Evolutionary conservation across 2,888 invertebrate species (phyloP), one percentile per base, ranked within the genome.

Genomic region (Stegana nigrithorax): DNA sequence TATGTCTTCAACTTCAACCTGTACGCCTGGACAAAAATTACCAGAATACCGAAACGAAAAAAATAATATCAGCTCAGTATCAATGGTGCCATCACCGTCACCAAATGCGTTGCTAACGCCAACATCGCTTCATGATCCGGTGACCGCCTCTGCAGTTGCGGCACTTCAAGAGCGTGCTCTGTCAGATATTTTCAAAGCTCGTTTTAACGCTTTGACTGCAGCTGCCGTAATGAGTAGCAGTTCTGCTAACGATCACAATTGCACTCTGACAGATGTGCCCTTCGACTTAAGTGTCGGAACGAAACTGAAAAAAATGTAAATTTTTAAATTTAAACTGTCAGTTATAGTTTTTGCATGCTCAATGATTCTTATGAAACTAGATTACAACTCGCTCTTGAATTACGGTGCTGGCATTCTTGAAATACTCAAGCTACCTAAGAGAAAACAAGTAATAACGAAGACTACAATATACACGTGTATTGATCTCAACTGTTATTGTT

Each of bases 221-320:
- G 77, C 70, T 4, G 67, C 65, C 5, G 67, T 70, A 4, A 62
- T 67, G 17, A 53, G 60, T 23, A 45, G 39, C n/a, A 5, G 26
- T 51, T 32, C 53, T 32, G 32, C 32, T 2, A 25, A 23, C n/a
- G 32, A 32, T 19, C 66, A 70, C 50, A 59, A 39, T 23, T 17
- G n/a, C 12, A 23, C 21, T 1, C 50, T 66, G 14, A 47, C 69
- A 10, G 83, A 81, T 60, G 73, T 71, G 8, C 81, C 81, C n/a
- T 81, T 73, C 59, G 81, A 81, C 57, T 67, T 81, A 32, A 81
- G 79, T 67, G 73, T 80, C 64, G 75, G 78, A 63, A 69, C 62
- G 42, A 76, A 75, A 57, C 63, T 75, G 42, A 76, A 79, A 60
- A 70, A 71, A 67, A 69, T 73, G 75, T 76, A 76, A 75, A 64